A percentile compares a stretch with the other conserved stretches of the same genome.
These are phyloP conservation scores for Metaphire vulgaris DNA, from an alignment of 1,140 invertebrate genomes.

Conservation along the genomic window DNA sequence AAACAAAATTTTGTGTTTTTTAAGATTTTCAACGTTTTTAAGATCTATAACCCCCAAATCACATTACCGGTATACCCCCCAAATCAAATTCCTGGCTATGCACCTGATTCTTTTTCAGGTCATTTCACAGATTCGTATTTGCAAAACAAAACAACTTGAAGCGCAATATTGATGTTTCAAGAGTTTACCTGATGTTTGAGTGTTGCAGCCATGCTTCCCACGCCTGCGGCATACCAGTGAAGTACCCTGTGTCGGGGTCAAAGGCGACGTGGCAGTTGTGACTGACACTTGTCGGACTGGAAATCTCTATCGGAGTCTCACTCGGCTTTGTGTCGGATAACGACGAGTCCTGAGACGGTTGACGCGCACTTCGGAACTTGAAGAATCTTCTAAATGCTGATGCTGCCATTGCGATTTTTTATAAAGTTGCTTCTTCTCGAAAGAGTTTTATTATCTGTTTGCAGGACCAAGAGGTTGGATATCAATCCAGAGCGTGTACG, in stretches of 20 bases:
- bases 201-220: constrained; percentile 25
- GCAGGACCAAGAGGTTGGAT: too few species aligned
- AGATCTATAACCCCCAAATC: too few species aligned
- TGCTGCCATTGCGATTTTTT: too few species aligned
- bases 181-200: constrained; percentile 28
- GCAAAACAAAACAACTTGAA: background rate
- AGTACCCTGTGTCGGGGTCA: constrained; percentile 17
- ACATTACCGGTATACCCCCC: background rate
- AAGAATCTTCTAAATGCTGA: background rate
- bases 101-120: background rate
- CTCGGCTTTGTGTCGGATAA: background rate
- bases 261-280: constrained; percentile 28
- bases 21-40: too few species aligned
- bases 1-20: too few species aligned
- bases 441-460: too few species aligned
- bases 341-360: background rate
- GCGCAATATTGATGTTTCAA: background rate
- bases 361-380: background rate
- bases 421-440: too few species aligned
- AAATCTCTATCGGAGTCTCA: constrained; percentile 14
- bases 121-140: background rate
- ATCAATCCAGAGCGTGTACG: too few species aligned
- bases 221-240: constrained; percentile 20
- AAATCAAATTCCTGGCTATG: background rate
- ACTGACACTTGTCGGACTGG: constrained; percentile 22